Percentiles rank a stretch among this genome's conserved stretches.
phyloP scores from a whole-genome alignment of 2,113 vertebrate genomes.

The Cathartes aura region DNA sequence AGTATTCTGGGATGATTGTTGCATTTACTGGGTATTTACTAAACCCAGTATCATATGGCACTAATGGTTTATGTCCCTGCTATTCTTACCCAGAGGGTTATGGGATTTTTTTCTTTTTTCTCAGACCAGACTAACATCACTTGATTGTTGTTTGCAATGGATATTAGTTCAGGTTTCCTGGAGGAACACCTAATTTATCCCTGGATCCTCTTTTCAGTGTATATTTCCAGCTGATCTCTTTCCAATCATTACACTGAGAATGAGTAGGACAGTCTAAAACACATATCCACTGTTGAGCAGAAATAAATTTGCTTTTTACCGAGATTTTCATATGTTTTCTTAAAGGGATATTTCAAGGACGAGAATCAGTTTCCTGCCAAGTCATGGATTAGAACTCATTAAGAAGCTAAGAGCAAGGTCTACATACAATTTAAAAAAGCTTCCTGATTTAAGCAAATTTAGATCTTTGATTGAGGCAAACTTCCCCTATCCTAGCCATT shows the following conservation, averaged over 20 bases:
- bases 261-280: neutral
- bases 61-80: neutral
- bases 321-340: constrained; percentile 47
- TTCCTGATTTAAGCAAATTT: constrained; percentile 87
- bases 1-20: neutral
- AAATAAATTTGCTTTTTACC: neutral
- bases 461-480: constrained; percentile 82
- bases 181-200: neutral
- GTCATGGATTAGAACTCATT: constrained; percentile 83
- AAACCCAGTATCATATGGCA: neutral
- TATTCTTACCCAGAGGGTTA: neutral
- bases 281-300: neutral
- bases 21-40: neutral
- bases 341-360: constrained; percentile 93
- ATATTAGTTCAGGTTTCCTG: neutral
- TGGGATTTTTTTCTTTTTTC: neutral
- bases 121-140: neutral
- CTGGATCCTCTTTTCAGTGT: neutral
- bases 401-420: constrained; percentile 85
- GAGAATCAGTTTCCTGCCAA: constrained; percentile 84
- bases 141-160: neutral
- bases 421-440: constrained; percentile 83
- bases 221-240: neutral
- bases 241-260: neutral
- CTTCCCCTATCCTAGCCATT: constrained; percentile 95